These are phyloP conservation scores for Porites rus DNA, from an alignment of 92 coral and sea anemone species.

Conservation along the genomic window DNA sequence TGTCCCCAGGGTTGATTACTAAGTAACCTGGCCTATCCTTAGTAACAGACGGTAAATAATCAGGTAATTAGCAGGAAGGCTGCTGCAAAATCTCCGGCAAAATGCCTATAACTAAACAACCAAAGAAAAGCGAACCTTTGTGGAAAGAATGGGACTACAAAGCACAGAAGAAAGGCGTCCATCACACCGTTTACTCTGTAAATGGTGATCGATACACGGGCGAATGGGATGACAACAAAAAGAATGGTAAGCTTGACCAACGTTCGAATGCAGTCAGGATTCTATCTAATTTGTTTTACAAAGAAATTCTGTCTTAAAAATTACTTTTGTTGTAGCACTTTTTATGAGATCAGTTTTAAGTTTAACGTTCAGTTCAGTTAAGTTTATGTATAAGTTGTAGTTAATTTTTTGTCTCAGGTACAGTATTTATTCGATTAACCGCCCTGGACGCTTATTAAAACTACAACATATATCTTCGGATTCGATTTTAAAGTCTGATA, in stretches of 20 bases:
- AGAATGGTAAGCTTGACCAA: conserved; percentile 76
- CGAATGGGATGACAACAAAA: conserved; percentile 93
- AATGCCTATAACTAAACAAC: conserved; percentile 97
- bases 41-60: conserved; percentile 43
- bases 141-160: conserved; percentile 99
- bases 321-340: too few species aligned
- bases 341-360: too few species aligned
- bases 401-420: too few species aligned
- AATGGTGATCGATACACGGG: conserved; percentile 99
- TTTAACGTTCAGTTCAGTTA: too few species aligned
- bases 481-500: too few species aligned
- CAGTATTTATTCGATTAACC: too few species aligned
- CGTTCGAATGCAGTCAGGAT: conserved; percentile 1
- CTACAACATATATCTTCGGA: too few species aligned
- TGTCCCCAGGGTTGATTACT: neutral
- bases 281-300: neutral
- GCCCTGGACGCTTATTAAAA: too few species aligned
- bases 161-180: conserved; percentile 99
- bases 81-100: neutral
- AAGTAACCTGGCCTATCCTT: conserved; percentile 23
- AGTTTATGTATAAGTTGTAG: too few species aligned
- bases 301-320: neutral
- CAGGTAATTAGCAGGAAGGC: neutral
- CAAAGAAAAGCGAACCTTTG: conserved; percentile 92
- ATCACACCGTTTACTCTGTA: conserved; percentile 94